phyloP scores from a whole-genome alignment of 2,113 vertebrate species.

The Albula glossodonta region DNA sequence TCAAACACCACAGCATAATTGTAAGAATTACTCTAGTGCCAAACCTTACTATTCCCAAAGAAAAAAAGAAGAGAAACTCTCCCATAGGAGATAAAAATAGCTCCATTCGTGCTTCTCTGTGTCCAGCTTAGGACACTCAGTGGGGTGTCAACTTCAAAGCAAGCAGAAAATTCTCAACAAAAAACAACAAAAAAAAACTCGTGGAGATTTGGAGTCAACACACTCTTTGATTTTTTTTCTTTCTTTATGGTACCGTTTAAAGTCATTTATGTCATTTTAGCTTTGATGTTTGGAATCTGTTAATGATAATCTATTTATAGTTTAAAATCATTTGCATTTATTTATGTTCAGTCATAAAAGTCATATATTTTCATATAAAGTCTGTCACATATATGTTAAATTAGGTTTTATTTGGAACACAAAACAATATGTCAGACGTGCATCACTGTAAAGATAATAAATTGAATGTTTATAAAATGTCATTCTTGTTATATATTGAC shows the following conservation, averaged over 20 bases:
- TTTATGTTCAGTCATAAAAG: too few species aligned
- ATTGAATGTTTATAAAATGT: too few species aligned
- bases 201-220: conserved; percentile 72
- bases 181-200: conserved; percentile 67
- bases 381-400: background rate
- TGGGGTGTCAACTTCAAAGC: conserved; percentile 78
- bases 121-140: conserved; percentile 73
- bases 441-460: too few species aligned
- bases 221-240: conserved; percentile 55
- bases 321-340: too few species aligned
- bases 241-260: conserved; percentile 28
- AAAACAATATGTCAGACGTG: background rate
- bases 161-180: conserved; percentile 69
- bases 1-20: conserved; percentile 16
- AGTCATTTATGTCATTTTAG: background rate
- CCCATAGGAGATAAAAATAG: conserved; percentile 74
- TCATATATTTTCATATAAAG: background rate
- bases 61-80: conserved; percentile 61
- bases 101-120: conserved; percentile 66
- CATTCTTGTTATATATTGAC: too few species aligned
- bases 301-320: background rate
- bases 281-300: background rate
- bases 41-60: conserved; percentile 14
- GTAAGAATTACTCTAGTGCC: background rate
- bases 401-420: background rate